Evolutionary conservation across 2,797 vertebrate species (phyloP).

Genomic region (Carcharodon carcharias): DNA sequence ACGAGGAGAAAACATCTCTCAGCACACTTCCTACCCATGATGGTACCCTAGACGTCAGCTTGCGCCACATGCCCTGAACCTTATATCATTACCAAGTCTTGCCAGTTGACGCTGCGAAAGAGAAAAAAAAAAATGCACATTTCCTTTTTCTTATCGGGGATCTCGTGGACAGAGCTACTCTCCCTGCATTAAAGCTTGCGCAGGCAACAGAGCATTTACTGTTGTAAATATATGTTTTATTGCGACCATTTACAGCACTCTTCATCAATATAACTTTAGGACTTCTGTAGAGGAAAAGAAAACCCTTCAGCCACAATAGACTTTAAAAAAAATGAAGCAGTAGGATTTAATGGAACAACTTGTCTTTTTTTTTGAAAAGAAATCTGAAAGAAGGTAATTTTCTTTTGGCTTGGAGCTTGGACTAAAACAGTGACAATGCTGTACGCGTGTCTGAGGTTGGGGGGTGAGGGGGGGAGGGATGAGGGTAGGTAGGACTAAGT

Average conservation of each 20-base stretch:
- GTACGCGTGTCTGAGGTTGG: background rate
- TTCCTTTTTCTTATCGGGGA: background rate
- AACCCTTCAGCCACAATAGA: slow-evolving; percentile 32
- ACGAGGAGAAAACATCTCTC: slow-evolving; percentile 75
- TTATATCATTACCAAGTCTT: slow-evolving; percentile 5
- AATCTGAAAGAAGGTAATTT: slow-evolving; percentile 13
- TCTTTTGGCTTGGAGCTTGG: slow-evolving; percentile 37
- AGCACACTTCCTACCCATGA: slow-evolving; percentile 85
- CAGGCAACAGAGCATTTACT: slow-evolving; percentile 30
- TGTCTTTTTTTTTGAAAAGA: background rate
- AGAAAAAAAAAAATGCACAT: slow-evolving; percentile 1
- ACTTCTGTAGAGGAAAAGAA: slow-evolving; percentile 1
- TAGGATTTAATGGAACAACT: slow-evolving; percentile 30
- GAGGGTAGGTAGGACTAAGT: background rate
- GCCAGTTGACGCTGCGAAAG: slow-evolving; percentile 7
- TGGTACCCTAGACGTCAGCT: slow-evolving; percentile 57
- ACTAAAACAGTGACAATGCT: background rate
- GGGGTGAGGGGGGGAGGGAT: background rate
- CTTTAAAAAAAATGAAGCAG: background rate
- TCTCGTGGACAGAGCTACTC: background rate
- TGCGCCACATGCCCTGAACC: background rate
- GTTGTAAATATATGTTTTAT: slow-evolving; percentile 31
- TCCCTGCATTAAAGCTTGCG: slow-evolving; percentile 14
- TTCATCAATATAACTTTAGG: slow-evolving; percentile 19
- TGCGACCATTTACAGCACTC: slow-evolving; percentile 25